These are phyloP conservation scores for Camarhynchus parvulus DNA, from an alignment of 2,113 vertebrate genomes.

Conservation along the genomic window DNA sequence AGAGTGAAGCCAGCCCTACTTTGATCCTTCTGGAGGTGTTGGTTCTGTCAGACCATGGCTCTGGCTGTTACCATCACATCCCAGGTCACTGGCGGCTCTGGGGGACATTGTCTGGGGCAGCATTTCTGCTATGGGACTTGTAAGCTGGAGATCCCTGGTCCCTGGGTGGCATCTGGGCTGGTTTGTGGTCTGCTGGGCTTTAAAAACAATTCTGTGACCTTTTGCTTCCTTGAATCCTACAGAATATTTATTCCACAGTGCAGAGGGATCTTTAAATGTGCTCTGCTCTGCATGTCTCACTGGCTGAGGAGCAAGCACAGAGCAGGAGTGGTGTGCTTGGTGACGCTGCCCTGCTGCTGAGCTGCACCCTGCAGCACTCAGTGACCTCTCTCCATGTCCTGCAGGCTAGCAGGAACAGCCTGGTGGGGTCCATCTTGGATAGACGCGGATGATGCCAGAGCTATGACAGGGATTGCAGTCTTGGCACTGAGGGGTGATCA, in stretches of 20 bases:
- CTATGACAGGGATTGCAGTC: slow-evolving; percentile 82
- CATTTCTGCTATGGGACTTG: not conserved
- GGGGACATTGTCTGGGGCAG: not conserved
- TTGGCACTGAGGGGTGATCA: slow-evolving; percentile 79
- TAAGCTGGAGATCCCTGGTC: not conserved
- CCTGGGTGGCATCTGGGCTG: not conserved
- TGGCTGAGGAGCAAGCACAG: not conserved
- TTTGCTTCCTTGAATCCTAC: not conserved
- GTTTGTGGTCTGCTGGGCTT: not conserved
- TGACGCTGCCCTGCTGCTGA: not conserved
- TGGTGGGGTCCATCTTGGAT: slow-evolving; percentile 70
- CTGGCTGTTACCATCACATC: not conserved
- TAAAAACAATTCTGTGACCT: not conserved
- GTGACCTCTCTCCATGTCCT: not conserved
- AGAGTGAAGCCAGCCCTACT: not conserved
- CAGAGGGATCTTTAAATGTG: not conserved
- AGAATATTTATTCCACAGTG: not conserved
- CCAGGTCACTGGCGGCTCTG: accelerated
- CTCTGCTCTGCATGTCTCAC: not conserved
- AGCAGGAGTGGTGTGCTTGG: not conserved
- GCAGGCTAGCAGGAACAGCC: slow-evolving; percentile 70
- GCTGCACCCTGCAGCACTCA: not conserved
- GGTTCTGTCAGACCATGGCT: not conserved
- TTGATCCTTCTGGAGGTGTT: not conserved
- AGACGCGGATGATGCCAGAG: slow-evolving; percentile 81